Evolutionary conservation across 2,113 vertebrate species (phyloP).

Genomic region (Todiramphus chloris): DNA sequence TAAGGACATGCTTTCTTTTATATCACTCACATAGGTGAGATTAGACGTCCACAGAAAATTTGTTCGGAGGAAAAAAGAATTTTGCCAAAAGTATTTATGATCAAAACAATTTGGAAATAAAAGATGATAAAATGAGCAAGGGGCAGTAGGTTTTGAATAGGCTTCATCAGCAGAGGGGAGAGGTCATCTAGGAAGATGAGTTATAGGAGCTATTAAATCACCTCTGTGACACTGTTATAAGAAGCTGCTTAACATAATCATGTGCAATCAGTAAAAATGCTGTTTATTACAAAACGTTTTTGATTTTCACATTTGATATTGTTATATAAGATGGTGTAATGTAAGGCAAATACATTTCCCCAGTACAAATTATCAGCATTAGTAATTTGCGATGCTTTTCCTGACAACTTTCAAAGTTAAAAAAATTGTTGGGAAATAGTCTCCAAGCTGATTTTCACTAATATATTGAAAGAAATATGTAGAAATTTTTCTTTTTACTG

Average conservation of each 20-base stretch:
- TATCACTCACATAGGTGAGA: constrained; percentile 34
- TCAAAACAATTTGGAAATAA: constrained; percentile 80
- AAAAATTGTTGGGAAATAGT: constrained; percentile 27
- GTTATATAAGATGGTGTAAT: constrained; percentile 68
- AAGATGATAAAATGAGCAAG: constrained; percentile 79
- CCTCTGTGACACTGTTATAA: constrained; percentile 87
- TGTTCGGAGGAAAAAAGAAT: constrained; percentile 72
- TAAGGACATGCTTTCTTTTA: constrained; percentile 32
- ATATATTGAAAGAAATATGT: constrained; percentile 28
- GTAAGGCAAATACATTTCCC: constrained; percentile 63
- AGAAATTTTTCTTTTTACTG: not conserved
- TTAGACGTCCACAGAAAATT: constrained; percentile 59
- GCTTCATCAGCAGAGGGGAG: constrained; percentile 95
- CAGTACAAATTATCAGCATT: constrained; percentile 62
- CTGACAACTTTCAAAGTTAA: constrained; percentile 67
- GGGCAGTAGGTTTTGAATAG: constrained; percentile 92
- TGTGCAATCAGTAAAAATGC: constrained; percentile 96
- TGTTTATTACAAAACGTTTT: constrained; percentile 90
- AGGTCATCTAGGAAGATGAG: constrained; percentile 91
- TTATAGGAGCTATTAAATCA: constrained; percentile 88
- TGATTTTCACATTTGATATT: constrained; percentile 77
- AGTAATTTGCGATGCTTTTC: constrained; percentile 63
- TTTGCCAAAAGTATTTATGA: constrained; percentile 85
- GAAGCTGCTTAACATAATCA: constrained; percentile 94
- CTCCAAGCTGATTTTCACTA: constrained; percentile 48